Base-by-base conservation (phyloP, 2,113 vertebrate genomes). In the Melanostigma gelatinosum region DNA sequence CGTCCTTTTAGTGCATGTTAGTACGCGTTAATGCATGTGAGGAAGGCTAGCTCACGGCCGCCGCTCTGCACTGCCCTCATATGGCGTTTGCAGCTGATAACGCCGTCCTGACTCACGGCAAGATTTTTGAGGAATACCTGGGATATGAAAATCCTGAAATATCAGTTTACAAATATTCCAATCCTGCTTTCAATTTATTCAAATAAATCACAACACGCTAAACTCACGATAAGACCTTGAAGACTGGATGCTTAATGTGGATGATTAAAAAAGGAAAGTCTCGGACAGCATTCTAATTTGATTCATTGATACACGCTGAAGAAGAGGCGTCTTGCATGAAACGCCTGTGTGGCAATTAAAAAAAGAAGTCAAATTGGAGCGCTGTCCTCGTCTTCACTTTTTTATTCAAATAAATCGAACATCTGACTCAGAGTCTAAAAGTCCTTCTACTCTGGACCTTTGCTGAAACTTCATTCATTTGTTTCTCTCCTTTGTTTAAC, bases 401-500 rank as follows among this genome's bases (percentile, higher is more conserved):
- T 15, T 44, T n/a, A n/a, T 36, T n/a, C 0, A 60, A 67, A 69
- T 34, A 15, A 57, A 48, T 13, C 11, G 38, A n/a, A 54, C 2
- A 54, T 44, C 44, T 20, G 6, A 34, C 4, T 22, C 6, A 52
- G 15, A 52, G 18, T 60, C 32, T 48, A 36, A 76, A 68, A 38
- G 20, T 62, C 61, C 69, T 78, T 18, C 32, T 4, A 20, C 48
- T 36, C 9, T 57, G 54, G 44, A 73, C 20, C 9, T 46, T n/a
- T 36, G 57, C 63, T 81, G 24, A 54, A 71, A 65, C 40, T 48
- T 27, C 50, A 67, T 77, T 65, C 5, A 78, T 71, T 68, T 63
- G 46, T 76, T 62, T 87, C 32, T 72, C 12, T 48, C 50, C 42
- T 66, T 46, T 67, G 29, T 83, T 68, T 27, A 58, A 44, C 27